A percentile compares a stretch with the other conserved stretches of the same genome.
Evolutionary conservation across 2,888 invertebrate genomes (phyloP).

Genomic region (Ophion ellenae): DNA sequence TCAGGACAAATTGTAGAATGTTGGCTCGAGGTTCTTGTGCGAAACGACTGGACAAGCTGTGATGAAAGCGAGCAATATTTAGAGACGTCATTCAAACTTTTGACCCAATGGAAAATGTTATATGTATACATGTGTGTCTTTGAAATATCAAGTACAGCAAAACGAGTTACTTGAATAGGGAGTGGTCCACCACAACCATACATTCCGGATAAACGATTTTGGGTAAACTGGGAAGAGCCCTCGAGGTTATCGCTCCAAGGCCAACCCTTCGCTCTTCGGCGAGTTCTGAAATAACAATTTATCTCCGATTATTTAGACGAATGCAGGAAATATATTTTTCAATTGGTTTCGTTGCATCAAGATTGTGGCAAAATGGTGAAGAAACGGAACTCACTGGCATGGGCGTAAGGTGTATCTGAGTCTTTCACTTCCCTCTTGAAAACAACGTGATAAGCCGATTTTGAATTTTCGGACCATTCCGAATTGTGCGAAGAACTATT

Average conservation of each 20-base stretch:
- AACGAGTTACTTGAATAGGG: too few relatives aligned
- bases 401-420: not conserved
- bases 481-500: constrained; percentile 3
- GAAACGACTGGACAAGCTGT: too few relatives aligned
- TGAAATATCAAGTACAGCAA: too few relatives aligned
- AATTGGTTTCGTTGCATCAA: not conserved
- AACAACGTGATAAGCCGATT: constrained; percentile 37
- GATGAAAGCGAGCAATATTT: too few relatives aligned
- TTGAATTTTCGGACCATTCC: not conserved
- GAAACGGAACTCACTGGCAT: not conserved
- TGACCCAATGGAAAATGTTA: too few relatives aligned
- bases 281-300: not conserved
- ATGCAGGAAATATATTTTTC: too few relatives aligned
- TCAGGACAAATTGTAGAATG: not conserved
- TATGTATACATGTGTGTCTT: not conserved
- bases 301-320: not conserved
- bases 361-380: not conserved
- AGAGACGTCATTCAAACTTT: too few relatives aligned
- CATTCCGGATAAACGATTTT: too few relatives aligned
- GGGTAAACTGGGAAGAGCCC: not conserved
- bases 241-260: not conserved
- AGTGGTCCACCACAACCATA: too few relatives aligned
- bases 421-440: constrained; percentile 5
- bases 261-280: not conserved
- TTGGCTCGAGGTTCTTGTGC: not conserved